A percentile compares a stretch with the other conserved stretches of the same genome.
Evolutionary conservation across 2,888 invertebrate species (phyloP).

Genomic region (Synergus itoensis): DNA sequence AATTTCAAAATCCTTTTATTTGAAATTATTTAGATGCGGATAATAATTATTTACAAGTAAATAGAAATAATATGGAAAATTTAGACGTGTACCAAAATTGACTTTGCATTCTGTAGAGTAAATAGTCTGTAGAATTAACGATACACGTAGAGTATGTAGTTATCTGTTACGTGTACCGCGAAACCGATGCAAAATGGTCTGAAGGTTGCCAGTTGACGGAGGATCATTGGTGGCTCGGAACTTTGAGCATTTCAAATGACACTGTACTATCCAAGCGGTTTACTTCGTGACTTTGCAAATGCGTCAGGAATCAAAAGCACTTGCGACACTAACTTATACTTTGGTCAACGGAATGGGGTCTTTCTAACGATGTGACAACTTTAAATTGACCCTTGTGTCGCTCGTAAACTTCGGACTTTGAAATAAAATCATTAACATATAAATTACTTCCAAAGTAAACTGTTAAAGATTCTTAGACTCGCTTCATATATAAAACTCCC

Average conservation of each 20-base stretch:
- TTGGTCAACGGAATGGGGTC: neutral
- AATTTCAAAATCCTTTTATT: too few relatives aligned
- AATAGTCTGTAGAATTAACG: slow-evolving; percentile 32
- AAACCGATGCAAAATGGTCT: slow-evolving; percentile 43
- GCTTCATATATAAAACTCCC: too few relatives aligned
- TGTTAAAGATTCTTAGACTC: neutral
- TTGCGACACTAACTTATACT: slow-evolving; percentile 9
- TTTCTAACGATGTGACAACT: neutral
- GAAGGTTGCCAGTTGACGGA: slow-evolving; percentile 42
- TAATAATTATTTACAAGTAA: too few relatives aligned
- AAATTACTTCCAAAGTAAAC: neutral
- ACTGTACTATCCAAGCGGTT: slow-evolving; percentile 18
- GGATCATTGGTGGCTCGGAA: slow-evolving; percentile 41
- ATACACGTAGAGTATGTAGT: slow-evolving; percentile 1
- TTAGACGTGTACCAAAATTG: slow-evolving; percentile 11
- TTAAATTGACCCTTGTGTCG: neutral
- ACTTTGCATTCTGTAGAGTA: slow-evolving; percentile 17
- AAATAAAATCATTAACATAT: neutral
- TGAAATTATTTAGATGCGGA: too few relatives aligned
- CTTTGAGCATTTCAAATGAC: slow-evolving; percentile 44
- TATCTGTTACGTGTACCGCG: slow-evolving; percentile 32
- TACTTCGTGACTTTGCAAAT: slow-evolving; percentile 21
- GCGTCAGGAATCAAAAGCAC: slow-evolving; percentile 23
- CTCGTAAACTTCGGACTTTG: neutral
- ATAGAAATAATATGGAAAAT: too few relatives aligned